phyloP scores from a whole-genome alignment of 2,113 vertebrate species.

The Pollimyrus isidori region DNA sequence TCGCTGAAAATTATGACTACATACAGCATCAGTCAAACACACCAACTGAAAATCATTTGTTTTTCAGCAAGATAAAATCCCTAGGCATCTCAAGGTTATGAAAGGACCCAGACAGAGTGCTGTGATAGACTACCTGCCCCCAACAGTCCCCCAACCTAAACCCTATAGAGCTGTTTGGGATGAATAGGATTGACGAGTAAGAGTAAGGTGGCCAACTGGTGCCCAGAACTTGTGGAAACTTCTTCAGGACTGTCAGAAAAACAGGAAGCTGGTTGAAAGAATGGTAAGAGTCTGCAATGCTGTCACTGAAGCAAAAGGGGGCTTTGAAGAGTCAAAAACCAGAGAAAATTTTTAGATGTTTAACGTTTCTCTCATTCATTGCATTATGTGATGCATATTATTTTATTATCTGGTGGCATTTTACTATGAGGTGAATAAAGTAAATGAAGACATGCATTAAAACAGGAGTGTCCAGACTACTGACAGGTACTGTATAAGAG shows the following conservation, averaged over 20 bases:
- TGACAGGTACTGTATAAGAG: not conserved
- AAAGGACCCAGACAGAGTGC: not conserved
- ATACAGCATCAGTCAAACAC: not conserved
- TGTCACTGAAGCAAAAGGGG: too few relatives aligned
- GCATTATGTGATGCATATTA: not conserved
- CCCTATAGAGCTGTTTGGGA: not conserved
- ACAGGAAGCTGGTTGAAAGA: too few relatives aligned
- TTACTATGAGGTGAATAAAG: not conserved
- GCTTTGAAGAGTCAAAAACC: too few relatives aligned
- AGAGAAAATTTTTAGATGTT: not conserved
- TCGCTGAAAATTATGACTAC: not conserved
- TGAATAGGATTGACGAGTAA: too few relatives aligned
- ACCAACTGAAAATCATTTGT: not conserved
- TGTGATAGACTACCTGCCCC: not conserved
- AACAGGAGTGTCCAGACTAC: not conserved
- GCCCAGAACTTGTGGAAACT: too few relatives aligned
- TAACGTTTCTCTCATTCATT: not conserved
- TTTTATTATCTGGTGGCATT: not conserved
- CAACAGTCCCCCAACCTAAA: not conserved
- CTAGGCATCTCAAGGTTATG: not conserved
- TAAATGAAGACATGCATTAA: not conserved
- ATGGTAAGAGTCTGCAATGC: too few relatives aligned
- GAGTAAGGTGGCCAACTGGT: too few relatives aligned
- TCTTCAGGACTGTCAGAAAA: too few relatives aligned
- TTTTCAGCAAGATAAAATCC: not conserved